Base-by-base conservation (phyloP, 2,888 invertebrate genomes). In the Plutella xylostella region DNA sequence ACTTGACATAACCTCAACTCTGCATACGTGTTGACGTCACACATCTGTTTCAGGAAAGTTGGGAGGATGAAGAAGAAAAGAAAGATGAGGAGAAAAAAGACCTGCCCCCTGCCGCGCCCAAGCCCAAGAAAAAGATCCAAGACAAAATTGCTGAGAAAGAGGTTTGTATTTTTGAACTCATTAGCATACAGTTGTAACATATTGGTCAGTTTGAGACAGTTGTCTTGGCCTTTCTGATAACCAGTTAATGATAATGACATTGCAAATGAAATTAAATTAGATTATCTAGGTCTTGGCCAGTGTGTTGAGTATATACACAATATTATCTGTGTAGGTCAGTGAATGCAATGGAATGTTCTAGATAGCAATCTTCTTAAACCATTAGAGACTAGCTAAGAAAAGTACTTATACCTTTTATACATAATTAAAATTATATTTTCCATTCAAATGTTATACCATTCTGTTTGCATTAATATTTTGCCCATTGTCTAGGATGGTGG, bases 41-140 rank as follows among this genome's bases (percentile, higher is more conserved):
- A 34, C 22, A 12, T 48, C n/a, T 58, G 58, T 73, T 72, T 55
- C 74, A 96, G 96, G 96, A 96, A 65, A 94, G 92, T 72, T 97
- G 97, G 97, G 96, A 97, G 70, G 95, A 95, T 78, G 94, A 92
- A 35, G 92, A 89, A 63, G 94, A 94, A 60, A 91, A 92, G 60
- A 91, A 91, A 63, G 91, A 90, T 63, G 89, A 90, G 58, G 90
- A 91, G 54, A 90, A 90, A 61, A 87, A 85, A 61, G 88, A 88
- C 50, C 85, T 87, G 55, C 64, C 73, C 1, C 78, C 86, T 50
- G 87, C 88, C 59, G 78, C 87, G 15, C 68, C 89, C 37, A 91
- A 92, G 71, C 88, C 89, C 17, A 93, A 90, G 71, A 93, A 92
- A 76, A 87, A 86, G 57, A 83, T 93, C 52, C 85, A 85, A 47